These are phyloP conservation scores for Xerus inauris DNA, from an alignment of 2,113 vertebrate species.

Conservation along the genomic window DNA sequence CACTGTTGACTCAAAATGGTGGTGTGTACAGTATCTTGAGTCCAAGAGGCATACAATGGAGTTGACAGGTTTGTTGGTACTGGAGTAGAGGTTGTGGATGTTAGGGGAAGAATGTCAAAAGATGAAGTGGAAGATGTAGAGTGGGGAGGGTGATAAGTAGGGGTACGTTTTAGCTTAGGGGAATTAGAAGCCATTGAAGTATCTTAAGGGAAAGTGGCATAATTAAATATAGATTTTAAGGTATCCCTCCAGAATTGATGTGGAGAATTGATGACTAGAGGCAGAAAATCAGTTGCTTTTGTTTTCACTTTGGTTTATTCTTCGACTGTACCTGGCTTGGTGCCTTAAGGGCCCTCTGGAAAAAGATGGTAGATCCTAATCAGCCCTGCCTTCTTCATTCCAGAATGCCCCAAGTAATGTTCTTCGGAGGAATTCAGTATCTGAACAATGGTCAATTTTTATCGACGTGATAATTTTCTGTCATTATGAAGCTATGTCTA, in stretches of 20 bases:
- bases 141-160: too few relatives aligned
- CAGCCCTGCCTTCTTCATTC: neutral
- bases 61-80: neutral
- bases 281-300: neutral
- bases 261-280: neutral
- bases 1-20: neutral
- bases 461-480: slow-evolving; percentile 82
- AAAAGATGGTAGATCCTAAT: neutral
- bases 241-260: neutral
- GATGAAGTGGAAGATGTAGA: neutral
- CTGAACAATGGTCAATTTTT: slow-evolving; percentile 76
- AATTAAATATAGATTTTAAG: neutral
- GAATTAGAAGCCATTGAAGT: neutral
- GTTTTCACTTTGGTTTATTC: neutral
- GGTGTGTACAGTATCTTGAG: neutral
- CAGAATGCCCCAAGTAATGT: neutral
- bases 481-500: slow-evolving; percentile 75
- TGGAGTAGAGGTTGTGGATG: neutral
- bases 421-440: slow-evolving; percentile 54
- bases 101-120: neutral
- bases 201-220: neutral
- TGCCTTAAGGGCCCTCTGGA: neutral
- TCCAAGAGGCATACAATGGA: neutral
- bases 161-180: neutral
- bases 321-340: neutral